A percentile compares a stretch with the other conserved stretches of the same genome.
Evolutionary conservation across 1,140 invertebrate species (phyloP).

Genomic region (Sarcophaga bullata): DNA sequence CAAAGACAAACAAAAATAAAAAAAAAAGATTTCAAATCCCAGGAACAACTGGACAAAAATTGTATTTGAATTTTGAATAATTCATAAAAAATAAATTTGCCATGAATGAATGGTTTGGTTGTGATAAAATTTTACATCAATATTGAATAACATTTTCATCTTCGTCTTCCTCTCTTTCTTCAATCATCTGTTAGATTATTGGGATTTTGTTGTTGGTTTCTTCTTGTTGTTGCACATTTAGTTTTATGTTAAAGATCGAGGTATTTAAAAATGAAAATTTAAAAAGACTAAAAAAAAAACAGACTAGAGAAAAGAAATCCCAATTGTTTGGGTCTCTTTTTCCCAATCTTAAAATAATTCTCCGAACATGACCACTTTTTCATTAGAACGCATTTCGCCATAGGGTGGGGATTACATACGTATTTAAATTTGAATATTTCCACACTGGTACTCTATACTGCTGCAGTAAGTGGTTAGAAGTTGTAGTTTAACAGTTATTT

Average conservation of each 20-base stretch:
- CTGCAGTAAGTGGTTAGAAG: too few relatives aligned
- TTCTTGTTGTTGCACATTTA: too few relatives aligned
- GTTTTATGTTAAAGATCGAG: background rate
- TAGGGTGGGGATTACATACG: background rate
- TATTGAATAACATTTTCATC: conserved; percentile 12
- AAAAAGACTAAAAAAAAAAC: background rate
- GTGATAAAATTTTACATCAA: conserved; percentile 7
- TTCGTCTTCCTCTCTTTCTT: background rate
- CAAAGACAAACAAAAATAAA: background rate
- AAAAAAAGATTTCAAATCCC: background rate
- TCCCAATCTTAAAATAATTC: background rate
- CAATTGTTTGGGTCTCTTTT: background rate
- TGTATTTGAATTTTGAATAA: conserved; percentile 24
- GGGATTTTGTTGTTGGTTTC: too few relatives aligned
- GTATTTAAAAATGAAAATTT: conserved; percentile 14
- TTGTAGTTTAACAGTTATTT: too few relatives aligned
- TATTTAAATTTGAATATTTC: background rate
- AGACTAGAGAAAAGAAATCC: too few relatives aligned
- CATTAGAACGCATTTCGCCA: background rate
- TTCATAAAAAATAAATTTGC: conserved; percentile 15
- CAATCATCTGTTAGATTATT: too few relatives aligned
- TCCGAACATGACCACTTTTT: conserved; percentile 3
- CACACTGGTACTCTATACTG: too few relatives aligned
- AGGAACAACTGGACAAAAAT: background rate
- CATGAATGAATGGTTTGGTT: background rate